Base-by-base conservation (phyloP, 2,797 vertebrate species). In the Microtus obscurus region DNA sequence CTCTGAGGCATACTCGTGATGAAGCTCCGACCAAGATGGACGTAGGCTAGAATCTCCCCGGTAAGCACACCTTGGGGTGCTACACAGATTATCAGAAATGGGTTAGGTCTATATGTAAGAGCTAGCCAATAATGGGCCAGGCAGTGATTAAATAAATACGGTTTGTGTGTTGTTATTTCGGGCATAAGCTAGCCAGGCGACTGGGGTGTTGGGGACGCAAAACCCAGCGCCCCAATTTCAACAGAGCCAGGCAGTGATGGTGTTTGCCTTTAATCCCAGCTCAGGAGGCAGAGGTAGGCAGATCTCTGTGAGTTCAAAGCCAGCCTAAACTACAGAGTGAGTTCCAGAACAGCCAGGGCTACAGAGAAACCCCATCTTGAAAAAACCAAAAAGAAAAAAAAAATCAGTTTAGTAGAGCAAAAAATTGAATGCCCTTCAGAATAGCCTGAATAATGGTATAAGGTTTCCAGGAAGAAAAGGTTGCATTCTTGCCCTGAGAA, bases 401-500 rank as follows among this genome's bases (percentile, higher is more conserved):
- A 8, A 31, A 0, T 16, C 31, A 14, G 61, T 21, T 61, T 40
- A 73, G 2, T 7, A 1, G 48, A 25, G 16, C 23, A 65, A 63
- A 48, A n/a, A 48, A 7, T 27, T n/a, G 34, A 8, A 23, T 51
- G 74, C 19, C 29, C 37, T 10, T 0, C 0, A 53, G 25, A 73
- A 8, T 10, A 34, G 43, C n/a, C 3, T n/a, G 21, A 29, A 63
- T 0, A 27, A 63, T 0, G 11, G 71, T 2, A 73, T 51, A 74
- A 81, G 65, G n/a, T 80, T 79, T 25, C 51, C 59, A 16, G 73
- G 77, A 27, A 92, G 71, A 21, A 93, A 74, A 48, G 8, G 11
- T 8, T 5, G 7, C 43, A 19, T 6, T 51, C 53, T 11, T 73
- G 56, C 51, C 74, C 59, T 21, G 25, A 25, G 5, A 34, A 61